These are phyloP conservation scores for Mongoloraphidia duomilia DNA, from an alignment of 2,888 invertebrate species.

Conservation along the genomic window DNA sequence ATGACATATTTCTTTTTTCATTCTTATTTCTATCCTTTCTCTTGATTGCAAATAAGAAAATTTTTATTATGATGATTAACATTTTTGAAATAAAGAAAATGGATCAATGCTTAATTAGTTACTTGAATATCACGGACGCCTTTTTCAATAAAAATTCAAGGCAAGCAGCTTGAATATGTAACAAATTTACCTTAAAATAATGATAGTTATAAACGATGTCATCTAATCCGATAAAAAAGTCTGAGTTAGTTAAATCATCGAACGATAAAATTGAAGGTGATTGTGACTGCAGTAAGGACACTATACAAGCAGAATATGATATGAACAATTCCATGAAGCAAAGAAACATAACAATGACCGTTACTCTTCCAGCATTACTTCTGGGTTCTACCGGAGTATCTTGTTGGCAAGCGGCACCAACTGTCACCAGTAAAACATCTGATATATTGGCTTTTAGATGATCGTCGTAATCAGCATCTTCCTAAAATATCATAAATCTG, in stretches of 20 bases:
- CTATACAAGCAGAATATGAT: slow-evolving; percentile 52
- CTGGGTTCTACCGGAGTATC: slow-evolving; percentile 30
- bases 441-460: not conserved
- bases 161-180: not conserved
- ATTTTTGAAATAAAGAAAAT: too few species aligned
- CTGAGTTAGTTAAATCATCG: slow-evolving; percentile 39
- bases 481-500: too few species aligned
- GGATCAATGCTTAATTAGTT: too few species aligned
- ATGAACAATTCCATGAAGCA: slow-evolving; percentile 43
- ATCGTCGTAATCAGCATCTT: not conserved
- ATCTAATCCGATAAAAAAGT: slow-evolving; percentile 44
- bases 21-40: too few species aligned
- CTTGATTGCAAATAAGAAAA: too few species aligned
- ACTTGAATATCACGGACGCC: too few species aligned
- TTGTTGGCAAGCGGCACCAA: slow-evolving; percentile 35
- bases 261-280: slow-evolving; percentile 39
- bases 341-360: slow-evolving; percentile 22
- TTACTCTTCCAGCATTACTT: slow-evolving; percentile 31
- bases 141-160: too few species aligned
- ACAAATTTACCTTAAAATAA: slow-evolving; percentile 43
- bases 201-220: slow-evolving; percentile 39
- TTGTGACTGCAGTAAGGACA: slow-evolving; percentile 48
- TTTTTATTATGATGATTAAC: too few species aligned
- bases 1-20: too few species aligned
- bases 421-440: slow-evolving; percentile 26